A percentile compares a stretch with the other conserved stretches of the same genome.
Conservation (phyloP, 2,113 vertebrate genomes). For the Lasiurus borealis region DNA sequence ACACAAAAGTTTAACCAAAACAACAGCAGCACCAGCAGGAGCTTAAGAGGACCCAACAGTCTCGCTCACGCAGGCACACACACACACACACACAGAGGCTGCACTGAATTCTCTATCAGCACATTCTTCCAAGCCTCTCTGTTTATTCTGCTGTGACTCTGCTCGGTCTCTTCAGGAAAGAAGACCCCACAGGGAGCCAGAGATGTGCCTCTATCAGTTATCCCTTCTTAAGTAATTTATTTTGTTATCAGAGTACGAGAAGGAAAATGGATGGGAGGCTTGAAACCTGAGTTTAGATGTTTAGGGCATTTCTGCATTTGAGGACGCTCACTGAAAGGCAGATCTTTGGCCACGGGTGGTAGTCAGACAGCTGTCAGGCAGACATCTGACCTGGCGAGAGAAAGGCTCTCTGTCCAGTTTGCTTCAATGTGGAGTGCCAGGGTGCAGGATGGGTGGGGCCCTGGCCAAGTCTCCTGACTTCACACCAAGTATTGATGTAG, state of each 20-base stretch:
- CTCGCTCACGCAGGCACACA: not conserved
- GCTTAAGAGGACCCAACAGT: constrained; percentile 35
- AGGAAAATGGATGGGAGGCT: not conserved
- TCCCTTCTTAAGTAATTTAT: constrained; percentile 14
- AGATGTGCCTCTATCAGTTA: not conserved
- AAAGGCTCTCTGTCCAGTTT: not conserved
- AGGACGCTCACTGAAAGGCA: not conserved
- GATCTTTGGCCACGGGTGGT: not conserved
- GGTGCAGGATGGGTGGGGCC: not conserved
- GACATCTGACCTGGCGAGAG: not conserved
- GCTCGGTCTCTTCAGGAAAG: not conserved
- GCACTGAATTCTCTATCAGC: constrained; percentile 56
- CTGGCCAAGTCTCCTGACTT: not conserved
- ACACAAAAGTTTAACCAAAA: constrained; percentile 60
- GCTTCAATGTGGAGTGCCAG: not conserved
- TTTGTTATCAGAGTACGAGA: not conserved
- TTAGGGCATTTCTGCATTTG: not conserved
- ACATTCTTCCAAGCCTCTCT: constrained; percentile 25
- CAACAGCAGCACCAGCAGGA: not conserved
- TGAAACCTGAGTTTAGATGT: not conserved
- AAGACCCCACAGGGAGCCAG: not conserved
- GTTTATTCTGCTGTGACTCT: constrained; percentile 36
- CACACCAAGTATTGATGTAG: not conserved
- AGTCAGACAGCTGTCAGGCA: not conserved
- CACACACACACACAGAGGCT: not conserved